Evolutionary conservation across 2,113 vertebrate species (phyloP), one percentile per base, ranked within the genome.

Genomic region (Peromyscus leucopus): DNA sequence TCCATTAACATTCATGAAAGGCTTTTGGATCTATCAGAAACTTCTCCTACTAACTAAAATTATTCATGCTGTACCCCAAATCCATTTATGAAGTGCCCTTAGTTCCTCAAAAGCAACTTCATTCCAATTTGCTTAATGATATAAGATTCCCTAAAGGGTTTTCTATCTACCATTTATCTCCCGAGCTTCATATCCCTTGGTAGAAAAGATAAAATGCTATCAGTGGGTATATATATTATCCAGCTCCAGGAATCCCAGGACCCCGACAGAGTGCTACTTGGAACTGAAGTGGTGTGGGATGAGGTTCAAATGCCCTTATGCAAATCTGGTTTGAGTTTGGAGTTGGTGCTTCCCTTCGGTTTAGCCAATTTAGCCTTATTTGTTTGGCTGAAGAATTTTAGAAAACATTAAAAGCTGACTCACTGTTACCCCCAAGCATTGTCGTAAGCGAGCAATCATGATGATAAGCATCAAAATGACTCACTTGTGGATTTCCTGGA

Each of bases 401-500:
- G 51, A 61, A 84, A 88, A 96, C 94, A 72, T 80, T 78, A 80
- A 93, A 94, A 28, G 46, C 85, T 92, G 92, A 95, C 65, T 95
- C 94, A 96, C 65, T 17, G 71, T 79, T 87, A 95, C 42, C 61
- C 88, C 90, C 90, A 79, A 89, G 61, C 63, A 74, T 65, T 84
- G 15, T 88, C 69, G 48, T 92, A 87, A 91, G 15, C 72, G 39
- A 89, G 55, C 71, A 92, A 95, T 2, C 84, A 57, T 72, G 87
- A 92, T 80, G 87, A 90, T 74, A 17, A 92, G 46, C 17, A 89
- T 59, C 80, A 89, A 92, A 74, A 80, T 95, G 84, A 97, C 36
- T 97, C 79, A 89, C 89, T 84, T 94, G 51, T 97, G 61, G 59
- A 78, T 96, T 95, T 97, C 86, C 91, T 83, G 31, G 67, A 94